These are phyloP conservation scores for Xyliphius kryptos DNA, from an alignment of 2,113 vertebrate genomes.

Conservation along the genomic window DNA sequence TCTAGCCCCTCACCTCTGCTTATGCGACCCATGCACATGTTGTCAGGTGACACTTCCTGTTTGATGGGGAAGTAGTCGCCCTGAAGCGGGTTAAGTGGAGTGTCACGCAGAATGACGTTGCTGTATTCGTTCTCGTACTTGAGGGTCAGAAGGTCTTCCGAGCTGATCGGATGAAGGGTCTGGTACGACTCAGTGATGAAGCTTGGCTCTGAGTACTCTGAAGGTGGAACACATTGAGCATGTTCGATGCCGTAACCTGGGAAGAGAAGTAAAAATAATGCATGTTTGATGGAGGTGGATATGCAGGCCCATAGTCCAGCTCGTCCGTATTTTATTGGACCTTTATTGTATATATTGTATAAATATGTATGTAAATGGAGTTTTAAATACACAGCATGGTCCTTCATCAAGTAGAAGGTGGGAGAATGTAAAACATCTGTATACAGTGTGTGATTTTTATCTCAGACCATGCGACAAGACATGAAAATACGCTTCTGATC, in stretches of 20 bases:
- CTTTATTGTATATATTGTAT: too few relatives aligned
- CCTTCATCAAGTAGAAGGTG: too few relatives aligned
- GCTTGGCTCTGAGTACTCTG: constrained; percentile 95
- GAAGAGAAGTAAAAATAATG: too few relatives aligned
- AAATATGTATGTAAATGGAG: too few relatives aligned
- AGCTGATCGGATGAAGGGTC: constrained; percentile 97
- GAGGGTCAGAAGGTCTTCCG: constrained; percentile 91
- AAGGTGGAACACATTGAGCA: constrained; percentile 95
- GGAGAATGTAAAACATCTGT: too few relatives aligned
- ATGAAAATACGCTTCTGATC: too few relatives aligned
- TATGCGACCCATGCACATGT: constrained; percentile 96
- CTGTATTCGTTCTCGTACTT: constrained; percentile 94
- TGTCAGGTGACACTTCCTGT: constrained; percentile 94
- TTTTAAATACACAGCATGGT: too few relatives aligned
- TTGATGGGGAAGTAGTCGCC: constrained; percentile 91
- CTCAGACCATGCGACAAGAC: too few relatives aligned
- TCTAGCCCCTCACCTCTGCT: constrained; percentile 85
- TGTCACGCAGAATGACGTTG: constrained; percentile 83
- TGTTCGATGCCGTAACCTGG: constrained; percentile 96
- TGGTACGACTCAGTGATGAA: constrained; percentile 99
- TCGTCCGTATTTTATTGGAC: too few relatives aligned
- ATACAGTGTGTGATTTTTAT: too few relatives aligned
- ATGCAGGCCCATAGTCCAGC: too few relatives aligned
- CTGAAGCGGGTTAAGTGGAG: constrained; percentile 76
- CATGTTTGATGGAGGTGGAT: too few relatives aligned